phyloP scores from a whole-genome alignment of 2,113 vertebrate genomes.

The Hippocampus mohnikei region DNA sequence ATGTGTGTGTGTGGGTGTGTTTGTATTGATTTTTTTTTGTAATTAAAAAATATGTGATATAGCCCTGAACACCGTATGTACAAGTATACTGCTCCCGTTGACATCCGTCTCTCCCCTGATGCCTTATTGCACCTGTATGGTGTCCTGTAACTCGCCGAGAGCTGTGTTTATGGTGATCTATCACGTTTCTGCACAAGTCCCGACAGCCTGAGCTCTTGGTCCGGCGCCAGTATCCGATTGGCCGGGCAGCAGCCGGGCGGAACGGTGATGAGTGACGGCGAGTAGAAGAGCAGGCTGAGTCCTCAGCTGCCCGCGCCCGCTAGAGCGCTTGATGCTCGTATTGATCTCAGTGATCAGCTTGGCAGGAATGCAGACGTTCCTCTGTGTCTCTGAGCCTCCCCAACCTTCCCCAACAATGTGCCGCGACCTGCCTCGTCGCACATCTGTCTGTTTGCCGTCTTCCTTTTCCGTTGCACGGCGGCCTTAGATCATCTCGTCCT shows the following conservation, averaged over 20 bases:
- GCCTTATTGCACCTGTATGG: slow-evolving; percentile 71
- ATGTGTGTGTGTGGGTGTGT: no score
- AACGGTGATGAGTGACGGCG: slow-evolving; percentile 76
- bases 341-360: slow-evolving; percentile 28
- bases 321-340: background rate
- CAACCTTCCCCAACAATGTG: slow-evolving; percentile 60
- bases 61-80: background rate
- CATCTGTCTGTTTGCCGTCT: slow-evolving; percentile 75
- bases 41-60: background rate
- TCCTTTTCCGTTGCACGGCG: slow-evolving; percentile 71
- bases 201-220: slow-evolving; percentile 66
- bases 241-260: slow-evolving; percentile 68
- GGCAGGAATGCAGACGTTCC: slow-evolving; percentile 50
- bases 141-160: slow-evolving; percentile 66
- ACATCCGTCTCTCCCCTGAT: slow-evolving; percentile 27
- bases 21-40: background rate
- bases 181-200: slow-evolving; percentile 63
- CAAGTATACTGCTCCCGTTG: background rate
- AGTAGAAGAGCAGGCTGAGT: slow-evolving; percentile 31
- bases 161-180: slow-evolving; percentile 72
- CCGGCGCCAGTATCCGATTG: slow-evolving; percentile 71
- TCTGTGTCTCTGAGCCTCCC: slow-evolving; percentile 19
- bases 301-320: background rate
- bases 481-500: slow-evolving; percentile 78
- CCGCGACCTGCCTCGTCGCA: slow-evolving; percentile 72